Evolutionary conservation across 2,888 invertebrate genomes (phyloP).

Genomic region (Pseudococcus viburni): DNA sequence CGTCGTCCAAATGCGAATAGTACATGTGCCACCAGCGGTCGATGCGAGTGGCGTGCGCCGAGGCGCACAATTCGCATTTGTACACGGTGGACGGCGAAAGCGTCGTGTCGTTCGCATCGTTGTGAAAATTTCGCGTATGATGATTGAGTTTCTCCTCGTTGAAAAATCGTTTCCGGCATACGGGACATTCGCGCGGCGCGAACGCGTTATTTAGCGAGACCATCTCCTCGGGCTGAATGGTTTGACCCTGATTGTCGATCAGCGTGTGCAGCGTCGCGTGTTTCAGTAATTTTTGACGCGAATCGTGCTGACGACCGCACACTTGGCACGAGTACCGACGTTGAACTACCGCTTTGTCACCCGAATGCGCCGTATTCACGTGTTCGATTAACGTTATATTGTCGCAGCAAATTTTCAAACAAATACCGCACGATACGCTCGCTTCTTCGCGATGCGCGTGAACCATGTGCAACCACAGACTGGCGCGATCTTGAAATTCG

Average conservation of each 20-base stretch:
- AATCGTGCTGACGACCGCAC: slow-evolving; percentile 75
- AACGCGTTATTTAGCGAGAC: slow-evolving; percentile 70
- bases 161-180: slow-evolving; percentile 73
- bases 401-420: slow-evolving; percentile 74
- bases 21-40: slow-evolving; percentile 74
- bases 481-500: slow-evolving; percentile 73
- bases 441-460: slow-evolving; percentile 74
- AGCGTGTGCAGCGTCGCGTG: slow-evolving; percentile 76
- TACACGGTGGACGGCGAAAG: slow-evolving; percentile 64
- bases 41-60: slow-evolving; percentile 73
- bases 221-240: slow-evolving; percentile 70
- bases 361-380: slow-evolving; percentile 73
- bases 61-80: slow-evolving; percentile 73
- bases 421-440: slow-evolving; percentile 75
- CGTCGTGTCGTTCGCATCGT: slow-evolving; percentile 62
- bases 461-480: slow-evolving; percentile 75
- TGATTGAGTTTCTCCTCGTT: slow-evolving; percentile 73
- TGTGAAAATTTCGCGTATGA: slow-evolving; percentile 72
- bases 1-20: slow-evolving; percentile 71
- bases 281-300: slow-evolving; percentile 73
- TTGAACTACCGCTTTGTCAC: slow-evolving; percentile 69
- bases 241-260: slow-evolving; percentile 70
- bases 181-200: slow-evolving; percentile 70
- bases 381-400: slow-evolving; percentile 74
- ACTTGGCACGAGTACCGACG: slow-evolving; percentile 71